Conservation (phyloP, 1,140 invertebrate genomes). For the Drosophila kanapiae region DNA sequence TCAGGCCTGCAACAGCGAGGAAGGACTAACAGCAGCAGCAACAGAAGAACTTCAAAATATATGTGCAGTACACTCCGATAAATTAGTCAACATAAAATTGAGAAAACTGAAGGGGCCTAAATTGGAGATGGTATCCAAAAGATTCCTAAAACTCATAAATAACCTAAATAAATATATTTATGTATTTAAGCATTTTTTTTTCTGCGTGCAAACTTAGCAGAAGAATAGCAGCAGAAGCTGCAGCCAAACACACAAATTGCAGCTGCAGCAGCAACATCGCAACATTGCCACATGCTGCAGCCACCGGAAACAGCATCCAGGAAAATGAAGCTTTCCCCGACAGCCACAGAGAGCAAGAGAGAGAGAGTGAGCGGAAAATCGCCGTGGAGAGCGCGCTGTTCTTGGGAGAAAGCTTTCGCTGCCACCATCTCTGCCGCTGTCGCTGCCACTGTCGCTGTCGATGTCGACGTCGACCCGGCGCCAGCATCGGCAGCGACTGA, state of each 20-base stretch:
- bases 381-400: constrained; percentile 8
- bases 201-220: neutral
- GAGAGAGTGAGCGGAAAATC: constrained; percentile 2
- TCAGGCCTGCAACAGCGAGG: constrained; percentile 57
- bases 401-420: constrained; percentile 17
- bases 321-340: constrained; percentile 24
- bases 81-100: neutral
- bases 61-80: constrained; percentile 10
- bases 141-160: no score
- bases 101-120: no score
- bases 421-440: neutral
- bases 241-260: constrained; percentile 14
- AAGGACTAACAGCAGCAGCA: constrained; percentile 14
- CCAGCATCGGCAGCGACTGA: constrained; percentile 6
- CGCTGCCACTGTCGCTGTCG: neutral
- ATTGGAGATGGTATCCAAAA: no score
- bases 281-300: constrained; percentile 56
- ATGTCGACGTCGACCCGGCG: neutral
- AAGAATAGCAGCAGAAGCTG: neutral
- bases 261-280: constrained; percentile 34
- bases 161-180: no score
- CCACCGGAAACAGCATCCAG: constrained; percentile 65
- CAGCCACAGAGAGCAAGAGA: constrained; percentile 4
- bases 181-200: neutral
- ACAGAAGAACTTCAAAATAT: neutral